Percentiles rank a stretch among this genome's conserved stretches.
Conservation (phyloP, 2,113 vertebrate species). For the Cryptoleucopteryx plumbea region DNA sequence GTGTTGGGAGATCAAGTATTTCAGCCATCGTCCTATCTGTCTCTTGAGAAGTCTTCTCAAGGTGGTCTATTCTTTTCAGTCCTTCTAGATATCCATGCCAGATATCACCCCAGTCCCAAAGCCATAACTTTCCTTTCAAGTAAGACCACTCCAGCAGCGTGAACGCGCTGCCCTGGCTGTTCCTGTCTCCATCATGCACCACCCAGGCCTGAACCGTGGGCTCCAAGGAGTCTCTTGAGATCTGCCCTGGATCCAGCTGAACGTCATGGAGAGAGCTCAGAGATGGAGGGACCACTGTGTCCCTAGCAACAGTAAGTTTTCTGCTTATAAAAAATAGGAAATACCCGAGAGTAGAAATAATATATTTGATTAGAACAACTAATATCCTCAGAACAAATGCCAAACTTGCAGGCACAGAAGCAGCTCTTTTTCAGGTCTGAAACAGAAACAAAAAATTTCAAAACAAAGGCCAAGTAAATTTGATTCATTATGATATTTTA, state of each 20-base stretch:
- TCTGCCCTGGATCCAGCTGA: not conserved
- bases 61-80: not conserved
- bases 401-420: not conserved
- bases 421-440: not conserved
- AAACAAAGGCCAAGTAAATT: not conserved
- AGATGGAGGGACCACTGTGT: not conserved
- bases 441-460: not conserved
- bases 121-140: not conserved
- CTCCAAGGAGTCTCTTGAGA: not conserved
- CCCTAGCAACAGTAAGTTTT: not conserved
- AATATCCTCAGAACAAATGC: not conserved
- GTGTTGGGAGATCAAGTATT: not conserved
- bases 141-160: not conserved
- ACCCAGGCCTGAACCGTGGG: not conserved
- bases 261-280: not conserved
- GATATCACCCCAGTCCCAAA: not conserved
- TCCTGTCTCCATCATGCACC: not conserved
- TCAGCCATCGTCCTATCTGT: not conserved
- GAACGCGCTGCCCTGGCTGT: not conserved
- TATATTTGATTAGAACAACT: not conserved
- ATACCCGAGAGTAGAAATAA: not conserved
- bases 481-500: not conserved
- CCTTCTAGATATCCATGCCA: not conserved
- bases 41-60: not conserved
- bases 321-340: not conserved